These are phyloP conservation scores for Mus musculus DNA, from an alignment of 2,113 vertebrate species.

Conservation along the genomic window DNA sequence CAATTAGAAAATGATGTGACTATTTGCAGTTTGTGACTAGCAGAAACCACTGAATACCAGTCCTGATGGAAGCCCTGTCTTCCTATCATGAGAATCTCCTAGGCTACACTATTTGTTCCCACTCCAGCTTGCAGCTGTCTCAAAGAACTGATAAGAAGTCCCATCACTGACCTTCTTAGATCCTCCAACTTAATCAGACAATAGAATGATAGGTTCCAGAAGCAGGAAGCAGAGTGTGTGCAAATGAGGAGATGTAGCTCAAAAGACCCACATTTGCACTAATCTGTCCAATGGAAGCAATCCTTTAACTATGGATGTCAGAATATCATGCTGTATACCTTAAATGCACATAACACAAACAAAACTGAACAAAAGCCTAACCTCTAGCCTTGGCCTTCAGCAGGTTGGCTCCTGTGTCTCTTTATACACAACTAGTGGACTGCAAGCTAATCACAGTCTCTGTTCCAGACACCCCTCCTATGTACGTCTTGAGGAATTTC, in stretches of 20 bases:
- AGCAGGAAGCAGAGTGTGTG: background rate
- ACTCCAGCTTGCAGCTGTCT: background rate
- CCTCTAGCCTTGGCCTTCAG: background rate
- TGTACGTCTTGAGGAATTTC: background rate
- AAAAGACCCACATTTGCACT: background rate
- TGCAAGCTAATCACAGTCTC: fast-evolving
- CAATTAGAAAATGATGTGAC: background rate
- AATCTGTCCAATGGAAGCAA: background rate
- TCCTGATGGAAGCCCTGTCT: fast-evolving
- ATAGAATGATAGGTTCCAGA: background rate
- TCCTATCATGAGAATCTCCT: background rate
- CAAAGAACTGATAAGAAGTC: background rate
- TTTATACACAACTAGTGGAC: background rate
- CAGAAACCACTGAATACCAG: fast-evolving
- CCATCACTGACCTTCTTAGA: background rate
- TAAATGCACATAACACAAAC: background rate
- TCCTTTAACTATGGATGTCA: background rate
- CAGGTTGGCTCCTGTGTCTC: background rate
- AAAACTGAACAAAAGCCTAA: background rate
- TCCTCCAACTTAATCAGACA: background rate
- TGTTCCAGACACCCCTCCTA: background rate
- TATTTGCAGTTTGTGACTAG: background rate
- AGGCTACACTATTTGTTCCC: background rate
- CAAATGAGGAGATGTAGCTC: background rate
- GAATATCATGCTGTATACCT: background rate